phyloP scores from a whole-genome alignment of 2,888 invertebrate genomes.

The Eurytoma californica region DNA sequence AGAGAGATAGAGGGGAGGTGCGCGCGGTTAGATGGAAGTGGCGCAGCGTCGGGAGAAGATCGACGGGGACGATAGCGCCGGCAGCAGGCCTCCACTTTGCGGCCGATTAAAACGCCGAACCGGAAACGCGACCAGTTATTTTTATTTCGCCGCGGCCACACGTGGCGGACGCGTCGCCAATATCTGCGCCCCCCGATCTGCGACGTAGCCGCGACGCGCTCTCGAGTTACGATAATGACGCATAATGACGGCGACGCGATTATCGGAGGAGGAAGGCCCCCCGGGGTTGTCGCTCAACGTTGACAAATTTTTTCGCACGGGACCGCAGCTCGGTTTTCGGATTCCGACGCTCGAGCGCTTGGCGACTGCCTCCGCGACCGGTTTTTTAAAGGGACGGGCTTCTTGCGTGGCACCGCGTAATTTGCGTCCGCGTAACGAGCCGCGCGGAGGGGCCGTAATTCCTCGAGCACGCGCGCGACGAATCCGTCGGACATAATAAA shows the following conservation, averaged over 20 bases:
- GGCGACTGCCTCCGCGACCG: too few relatives aligned
- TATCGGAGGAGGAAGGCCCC: constrained; percentile 1
- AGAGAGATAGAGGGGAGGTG: background rate
- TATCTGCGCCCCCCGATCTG: constrained; percentile 52
- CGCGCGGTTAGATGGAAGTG: constrained; percentile 3
- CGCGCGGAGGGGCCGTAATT: background rate
- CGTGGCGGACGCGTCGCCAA: constrained; percentile 58
- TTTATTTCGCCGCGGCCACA: constrained; percentile 59
- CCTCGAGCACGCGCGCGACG: too few relatives aligned
- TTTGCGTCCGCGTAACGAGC: background rate
- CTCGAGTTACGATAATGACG: constrained; percentile 55
- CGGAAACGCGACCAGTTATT: constrained; percentile 61
- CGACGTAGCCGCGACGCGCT: constrained; percentile 25
- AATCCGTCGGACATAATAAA: too few relatives aligned
- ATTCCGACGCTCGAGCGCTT: too few relatives aligned
- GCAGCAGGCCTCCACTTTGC: constrained; percentile 43
- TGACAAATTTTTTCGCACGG: constrained; percentile 38
- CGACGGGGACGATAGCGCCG: constrained; percentile 45
- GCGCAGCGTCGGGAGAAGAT: constrained; percentile 33
- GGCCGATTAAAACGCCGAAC: constrained; percentile 59
- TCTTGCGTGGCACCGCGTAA: too few relatives aligned
- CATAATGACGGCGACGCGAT: constrained; percentile 47
- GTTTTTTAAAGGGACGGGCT: too few relatives aligned
- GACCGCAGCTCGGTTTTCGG: background rate
- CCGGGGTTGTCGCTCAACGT: background rate